Evolutionary conservation across 2,113 vertebrate genomes (phyloP), one percentile per base, ranked within the genome.

Genomic region (Mystacornis crossleyi): DNA sequence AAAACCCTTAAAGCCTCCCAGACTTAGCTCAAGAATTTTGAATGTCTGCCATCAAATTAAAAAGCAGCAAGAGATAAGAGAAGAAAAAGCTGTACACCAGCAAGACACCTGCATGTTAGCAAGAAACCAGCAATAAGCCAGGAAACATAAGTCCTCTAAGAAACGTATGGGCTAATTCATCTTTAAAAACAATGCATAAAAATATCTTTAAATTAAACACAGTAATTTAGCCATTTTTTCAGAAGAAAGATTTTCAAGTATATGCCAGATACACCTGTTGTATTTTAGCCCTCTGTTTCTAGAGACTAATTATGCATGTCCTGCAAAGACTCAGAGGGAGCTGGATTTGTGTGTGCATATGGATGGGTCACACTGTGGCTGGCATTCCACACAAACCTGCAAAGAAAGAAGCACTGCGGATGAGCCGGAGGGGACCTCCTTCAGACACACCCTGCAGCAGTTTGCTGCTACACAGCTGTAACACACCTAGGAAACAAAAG

Each of bases 311-410:
- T 90, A 96, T 55, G 94, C 54, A 40, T 26, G 42, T 38, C 93
- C 86, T 88, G 75, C n/a, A 69, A 96, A 64, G 43, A 92, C 75
- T 82, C 67, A 93, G 70, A 57, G 91, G 51, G 67, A 94, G 79
- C 43, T 89, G 81, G 81, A 94, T 94, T 94, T 95, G 65, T 87
- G 86, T 89, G 90, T 66, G 73, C 84, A 50, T 24, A 84, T 93
- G 97, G 95, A 95, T 92, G 95, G 96, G 78, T 89, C 96, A 97
- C 96, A 98, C 91, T 87, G 96, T 95, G 93, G 93, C 94, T 97
- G 92, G 97, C 97, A 98, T 98, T 98, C 98, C 98, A 98, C 98
- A 99, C 98, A 98, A 98, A 99, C 98, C 98, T 98, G 98, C 98
- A 97, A 98, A 98, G 98, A 98, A 98, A 98, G 98, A 98, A 98